Conservation (phyloP, 37 sponge, comb jelly and placozoan species). For the Aplysina aerophoba region DNA sequence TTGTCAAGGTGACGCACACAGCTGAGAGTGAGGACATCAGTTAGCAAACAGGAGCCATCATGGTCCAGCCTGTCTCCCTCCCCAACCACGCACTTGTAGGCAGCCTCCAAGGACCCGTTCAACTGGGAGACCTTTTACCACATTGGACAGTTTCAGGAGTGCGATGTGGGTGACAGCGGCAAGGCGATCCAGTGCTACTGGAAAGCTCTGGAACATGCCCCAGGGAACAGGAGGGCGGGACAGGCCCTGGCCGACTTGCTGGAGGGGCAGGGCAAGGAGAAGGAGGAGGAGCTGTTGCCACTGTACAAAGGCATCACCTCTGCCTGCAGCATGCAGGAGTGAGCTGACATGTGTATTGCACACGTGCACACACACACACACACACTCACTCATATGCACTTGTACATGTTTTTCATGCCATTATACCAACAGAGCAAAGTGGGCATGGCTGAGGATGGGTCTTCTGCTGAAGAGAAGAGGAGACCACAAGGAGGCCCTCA, state of each 20-base stretch:
- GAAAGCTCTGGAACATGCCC: conserved; percentile 63
- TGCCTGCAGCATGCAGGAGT: not conserved
- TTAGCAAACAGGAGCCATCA: no score
- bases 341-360: not conserved
- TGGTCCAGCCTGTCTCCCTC: not conserved
- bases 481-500: conserved; percentile 66
- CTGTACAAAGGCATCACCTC: conserved; percentile 34
- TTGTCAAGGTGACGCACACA: conserved; percentile 14
- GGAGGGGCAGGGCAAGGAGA: conserved; percentile 54
- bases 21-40: no score
- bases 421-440: conserved; percentile 38
- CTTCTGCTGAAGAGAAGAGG: conserved; percentile 55
- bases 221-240: conserved; percentile 46
- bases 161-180: not conserved
- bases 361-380: not conserved
- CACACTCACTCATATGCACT: not conserved
- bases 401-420: not conserved
- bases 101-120: conserved; percentile 70
- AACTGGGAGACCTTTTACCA: conserved; percentile 54
- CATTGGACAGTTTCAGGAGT: conserved; percentile 75
- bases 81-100: conserved; percentile 56
- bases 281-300: not conserved
- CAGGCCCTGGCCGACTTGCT: conserved; percentile 53
- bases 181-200: conserved; percentile 74
- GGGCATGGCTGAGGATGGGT: conserved; percentile 81